A percentile compares a stretch with the other conserved stretches of the same genome.
phyloP scores from a whole-genome alignment of 2,888 invertebrate genomes.

The Diadegma fenestrale region DNA sequence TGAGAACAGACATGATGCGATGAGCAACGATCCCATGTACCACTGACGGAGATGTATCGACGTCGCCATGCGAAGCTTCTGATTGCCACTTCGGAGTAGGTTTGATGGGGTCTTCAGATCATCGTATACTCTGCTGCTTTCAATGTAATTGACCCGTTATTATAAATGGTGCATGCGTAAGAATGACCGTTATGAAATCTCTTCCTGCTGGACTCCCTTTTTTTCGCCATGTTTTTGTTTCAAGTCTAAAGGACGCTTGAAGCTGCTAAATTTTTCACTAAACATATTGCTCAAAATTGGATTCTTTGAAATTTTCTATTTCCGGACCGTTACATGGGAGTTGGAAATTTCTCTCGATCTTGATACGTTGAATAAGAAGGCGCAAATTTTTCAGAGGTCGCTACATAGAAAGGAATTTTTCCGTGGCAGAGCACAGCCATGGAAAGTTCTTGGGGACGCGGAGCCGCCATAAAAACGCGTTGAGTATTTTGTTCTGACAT shows the following conservation, averaged over 20 bases:
- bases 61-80: conserved; percentile 36
- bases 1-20: background rate
- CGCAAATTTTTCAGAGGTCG: conserved; percentile 50
- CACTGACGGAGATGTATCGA: conserved; percentile 3
- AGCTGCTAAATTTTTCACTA: background rate
- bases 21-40: background rate
- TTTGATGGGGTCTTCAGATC: background rate
- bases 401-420: conserved; percentile 55
- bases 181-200: background rate
- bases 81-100: background rate
- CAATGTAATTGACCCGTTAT: background rate
- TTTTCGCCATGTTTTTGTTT: background rate
- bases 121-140: background rate
- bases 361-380: conserved; percentile 33
- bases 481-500: conserved; percentile 42
- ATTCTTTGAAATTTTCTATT: background rate
- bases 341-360: conserved; percentile 39
- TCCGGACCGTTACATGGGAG: background rate
- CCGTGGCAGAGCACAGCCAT: conserved; percentile 4
- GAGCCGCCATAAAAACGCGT: conserved; percentile 37
- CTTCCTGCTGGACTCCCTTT: background rate
- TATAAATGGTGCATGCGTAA: background rate
- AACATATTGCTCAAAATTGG: background rate
- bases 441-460: conserved; percentile 32
- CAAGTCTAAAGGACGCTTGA: background rate